Evolutionary conservation across 2,888 invertebrate species (phyloP).

Genomic region (Crossocerus cetratus): DNA sequence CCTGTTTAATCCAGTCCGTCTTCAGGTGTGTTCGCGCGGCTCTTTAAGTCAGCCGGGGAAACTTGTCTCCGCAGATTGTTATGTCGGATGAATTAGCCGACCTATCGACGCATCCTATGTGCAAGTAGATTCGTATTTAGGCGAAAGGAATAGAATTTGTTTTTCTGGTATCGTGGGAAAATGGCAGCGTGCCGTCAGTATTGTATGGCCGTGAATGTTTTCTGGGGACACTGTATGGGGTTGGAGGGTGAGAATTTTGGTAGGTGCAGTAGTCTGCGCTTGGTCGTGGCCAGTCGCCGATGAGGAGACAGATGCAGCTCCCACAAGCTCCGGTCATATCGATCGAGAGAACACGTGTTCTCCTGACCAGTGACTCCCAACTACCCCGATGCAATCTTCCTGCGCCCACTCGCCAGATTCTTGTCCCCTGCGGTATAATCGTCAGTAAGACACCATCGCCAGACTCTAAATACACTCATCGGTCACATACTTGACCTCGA

Average conservation of each 20-base stretch:
- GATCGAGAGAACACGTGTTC: conserved; percentile 66
- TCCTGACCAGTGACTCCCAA: conserved; percentile 62
- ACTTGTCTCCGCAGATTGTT: neutral
- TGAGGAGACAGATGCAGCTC: conserved; percentile 49
- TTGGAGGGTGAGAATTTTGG: conserved; percentile 17
- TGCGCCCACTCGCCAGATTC: neutral
- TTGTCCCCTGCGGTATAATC: neutral
- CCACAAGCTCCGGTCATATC: conserved; percentile 60
- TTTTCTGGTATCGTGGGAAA: too few relatives aligned
- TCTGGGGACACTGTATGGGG: neutral
- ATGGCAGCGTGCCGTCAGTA: too few relatives aligned
- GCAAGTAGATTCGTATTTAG: neutral
- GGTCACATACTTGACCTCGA: too few relatives aligned
- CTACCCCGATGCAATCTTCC: neutral
- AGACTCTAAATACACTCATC: too few relatives aligned
- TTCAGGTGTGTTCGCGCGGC: neutral
- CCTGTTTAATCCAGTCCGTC: neutral
- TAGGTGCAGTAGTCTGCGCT: conserved; percentile 17
- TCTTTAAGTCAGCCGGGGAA: neutral
- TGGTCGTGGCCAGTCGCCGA: conserved; percentile 46
- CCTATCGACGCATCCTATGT: neutral
- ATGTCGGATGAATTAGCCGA: neutral
- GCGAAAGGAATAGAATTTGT: neutral
- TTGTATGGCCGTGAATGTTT: neutral
- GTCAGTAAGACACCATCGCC: too few relatives aligned